These are phyloP conservation scores for Ormia ochracea DNA, from an alignment of 2,888 invertebrate genomes.

Conservation along the genomic window DNA sequence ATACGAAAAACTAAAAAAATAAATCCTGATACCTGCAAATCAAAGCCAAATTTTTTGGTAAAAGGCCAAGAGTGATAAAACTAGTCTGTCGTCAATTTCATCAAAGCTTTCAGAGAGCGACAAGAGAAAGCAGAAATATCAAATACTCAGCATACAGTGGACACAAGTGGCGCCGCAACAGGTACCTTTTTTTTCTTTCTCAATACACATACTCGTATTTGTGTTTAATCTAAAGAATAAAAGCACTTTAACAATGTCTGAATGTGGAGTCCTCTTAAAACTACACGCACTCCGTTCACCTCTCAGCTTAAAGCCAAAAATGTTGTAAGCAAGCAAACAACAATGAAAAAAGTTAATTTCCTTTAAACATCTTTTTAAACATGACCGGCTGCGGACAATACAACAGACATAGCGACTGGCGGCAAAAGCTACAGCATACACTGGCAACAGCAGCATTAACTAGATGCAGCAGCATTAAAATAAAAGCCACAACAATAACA, in stretches of 20 bases:
- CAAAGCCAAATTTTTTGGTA: no score
- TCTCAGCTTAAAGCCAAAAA: neutral
- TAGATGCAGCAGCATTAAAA: slow-evolving; percentile 5
- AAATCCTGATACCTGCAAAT: no score
- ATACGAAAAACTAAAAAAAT: no score
- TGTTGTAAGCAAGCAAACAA: slow-evolving; percentile 27
- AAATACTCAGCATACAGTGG: neutral
- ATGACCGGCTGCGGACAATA: slow-evolving; percentile 12
- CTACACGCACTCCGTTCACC: neutral
- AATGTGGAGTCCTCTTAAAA: slow-evolving; percentile 7
- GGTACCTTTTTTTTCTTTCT: neutral
- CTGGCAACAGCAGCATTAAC: neutral
- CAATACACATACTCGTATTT: no score
- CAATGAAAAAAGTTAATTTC: slow-evolving; percentile 48
- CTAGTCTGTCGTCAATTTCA: no score
- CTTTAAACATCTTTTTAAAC: slow-evolving; percentile 48
- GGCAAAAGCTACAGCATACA: neutral
- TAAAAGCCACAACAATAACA: slow-evolving; percentile 46
- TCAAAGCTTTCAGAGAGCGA: no score
- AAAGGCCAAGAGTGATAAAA: no score
- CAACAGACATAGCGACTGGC: slow-evolving; percentile 33
- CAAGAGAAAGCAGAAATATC: no score
- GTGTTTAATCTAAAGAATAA: neutral
- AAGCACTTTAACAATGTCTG: neutral
- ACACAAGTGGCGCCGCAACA: slow-evolving; percentile 48